These are phyloP conservation scores for Maniola hyperantus DNA, from an alignment of 2,888 invertebrate species.

Conservation along the genomic window DNA sequence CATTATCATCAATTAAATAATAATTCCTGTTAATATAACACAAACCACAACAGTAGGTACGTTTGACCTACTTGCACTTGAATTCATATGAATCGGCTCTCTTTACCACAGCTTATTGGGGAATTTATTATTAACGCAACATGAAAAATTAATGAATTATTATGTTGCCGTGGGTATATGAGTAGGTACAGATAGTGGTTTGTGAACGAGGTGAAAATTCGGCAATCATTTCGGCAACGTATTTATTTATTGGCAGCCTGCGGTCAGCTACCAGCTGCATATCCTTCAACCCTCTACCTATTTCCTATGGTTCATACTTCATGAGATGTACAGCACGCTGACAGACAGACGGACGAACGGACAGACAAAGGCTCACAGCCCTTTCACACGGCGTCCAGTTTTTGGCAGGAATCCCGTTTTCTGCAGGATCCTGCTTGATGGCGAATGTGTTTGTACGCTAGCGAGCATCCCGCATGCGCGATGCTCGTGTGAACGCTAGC, in stretches of 20 bases:
- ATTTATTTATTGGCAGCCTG: background rate
- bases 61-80: conserved; percentile 15
- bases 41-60: conserved; percentile 2
- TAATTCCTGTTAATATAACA: background rate
- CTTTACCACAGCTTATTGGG: conserved; percentile 16
- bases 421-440: too few species aligned
- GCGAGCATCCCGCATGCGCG: too few species aligned
- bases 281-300: too few species aligned
- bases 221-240: conserved; percentile 7
- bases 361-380: too few species aligned
- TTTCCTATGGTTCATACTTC: too few species aligned
- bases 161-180: background rate
- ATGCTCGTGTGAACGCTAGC: too few species aligned
- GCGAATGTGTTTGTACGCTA: too few species aligned
- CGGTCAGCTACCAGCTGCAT: too few species aligned
- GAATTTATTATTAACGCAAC: conserved; percentile 15
- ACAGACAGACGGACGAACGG: too few species aligned
- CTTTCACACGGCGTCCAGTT: too few species aligned
- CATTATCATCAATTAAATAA: background rate
- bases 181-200: background rate
- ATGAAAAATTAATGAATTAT: conserved; percentile 10
- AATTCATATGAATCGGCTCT: conserved; percentile 6
- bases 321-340: too few species aligned
- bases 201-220: conserved; percentile 4
- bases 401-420: too few species aligned